Evolutionary conservation across 2,797 vertebrate genomes (phyloP).

Genomic region (Sebastes baramenuke): DNA sequence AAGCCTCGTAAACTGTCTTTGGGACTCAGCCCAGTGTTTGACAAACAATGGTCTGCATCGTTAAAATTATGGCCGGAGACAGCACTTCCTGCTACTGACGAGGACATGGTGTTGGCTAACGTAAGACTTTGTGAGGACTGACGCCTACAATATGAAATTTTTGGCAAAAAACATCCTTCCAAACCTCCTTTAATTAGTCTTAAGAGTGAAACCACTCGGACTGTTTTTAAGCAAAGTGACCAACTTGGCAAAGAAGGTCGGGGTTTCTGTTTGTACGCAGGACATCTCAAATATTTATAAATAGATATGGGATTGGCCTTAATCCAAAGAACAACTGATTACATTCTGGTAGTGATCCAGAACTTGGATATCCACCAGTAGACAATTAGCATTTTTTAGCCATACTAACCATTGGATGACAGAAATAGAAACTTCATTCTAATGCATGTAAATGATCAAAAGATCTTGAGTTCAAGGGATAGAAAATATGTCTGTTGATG

Average conservation of each 20-base stretch:
- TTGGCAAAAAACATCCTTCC: background rate
- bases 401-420: background rate
- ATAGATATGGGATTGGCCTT: constrained; percentile 37
- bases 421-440: background rate
- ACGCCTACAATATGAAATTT: background rate
- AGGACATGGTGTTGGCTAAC: constrained; percentile 13
- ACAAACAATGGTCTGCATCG: constrained; percentile 53
- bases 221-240: constrained; percentile 22
- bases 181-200: background rate
- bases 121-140: constrained; percentile 14
- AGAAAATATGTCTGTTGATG: background rate
- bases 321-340: constrained; percentile 46
- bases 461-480: background rate
- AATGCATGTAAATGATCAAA: background rate
- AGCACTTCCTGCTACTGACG: constrained; percentile 42
- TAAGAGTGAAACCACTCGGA: background rate
- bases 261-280: constrained; percentile 16
- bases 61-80: constrained; percentile 44
- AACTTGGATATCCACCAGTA: constrained; percentile 11
- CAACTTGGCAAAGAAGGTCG: constrained; percentile 9
- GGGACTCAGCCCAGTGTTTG: background rate
- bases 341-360: constrained; percentile 48
- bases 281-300: constrained; percentile 37
- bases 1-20: constrained; percentile 21
- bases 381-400: constrained; percentile 18